These are phyloP conservation scores for Apeltes quadracus DNA, from an alignment of 2,113 vertebrate genomes.

Conservation along the genomic window DNA sequence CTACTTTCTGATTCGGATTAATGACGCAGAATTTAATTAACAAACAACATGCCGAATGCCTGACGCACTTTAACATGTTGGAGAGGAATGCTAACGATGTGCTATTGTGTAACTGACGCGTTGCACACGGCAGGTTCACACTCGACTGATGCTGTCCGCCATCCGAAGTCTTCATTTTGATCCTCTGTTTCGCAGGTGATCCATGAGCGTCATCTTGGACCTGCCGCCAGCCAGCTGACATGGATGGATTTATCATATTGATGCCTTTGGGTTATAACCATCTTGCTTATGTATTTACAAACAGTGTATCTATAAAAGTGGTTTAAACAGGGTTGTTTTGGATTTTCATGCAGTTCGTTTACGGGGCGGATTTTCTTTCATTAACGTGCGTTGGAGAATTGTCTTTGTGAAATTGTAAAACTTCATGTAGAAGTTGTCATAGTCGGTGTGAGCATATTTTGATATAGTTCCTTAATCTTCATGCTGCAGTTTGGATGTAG, in stretches of 20 bases:
- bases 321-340: constrained; percentile 53
- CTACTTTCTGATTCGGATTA: background rate
- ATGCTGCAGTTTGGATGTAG: constrained; percentile 51
- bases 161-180: background rate
- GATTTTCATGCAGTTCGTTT: constrained; percentile 22
- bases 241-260: constrained; percentile 1
- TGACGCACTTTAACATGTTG: background rate
- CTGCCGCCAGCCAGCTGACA: constrained; percentile 6
- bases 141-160: background rate
- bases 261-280: constrained; percentile 18
- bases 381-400: background rate
- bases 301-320: constrained; percentile 32
- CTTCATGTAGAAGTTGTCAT: constrained; percentile 9
- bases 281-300: constrained; percentile 21
- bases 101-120: background rate
- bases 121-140: background rate
- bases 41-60: background rate
- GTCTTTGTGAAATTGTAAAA: background rate
- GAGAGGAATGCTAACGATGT: background rate
- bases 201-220: constrained; percentile 32
- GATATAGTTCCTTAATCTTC: constrained; percentile 1
- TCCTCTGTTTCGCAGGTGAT: constrained; percentile 63
- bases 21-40: background rate
- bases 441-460: constrained; percentile 7
- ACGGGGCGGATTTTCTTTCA: constrained; percentile 13